Conservation (phyloP, 2,113 vertebrate genomes). For the Myotis lucifugus region DNA sequence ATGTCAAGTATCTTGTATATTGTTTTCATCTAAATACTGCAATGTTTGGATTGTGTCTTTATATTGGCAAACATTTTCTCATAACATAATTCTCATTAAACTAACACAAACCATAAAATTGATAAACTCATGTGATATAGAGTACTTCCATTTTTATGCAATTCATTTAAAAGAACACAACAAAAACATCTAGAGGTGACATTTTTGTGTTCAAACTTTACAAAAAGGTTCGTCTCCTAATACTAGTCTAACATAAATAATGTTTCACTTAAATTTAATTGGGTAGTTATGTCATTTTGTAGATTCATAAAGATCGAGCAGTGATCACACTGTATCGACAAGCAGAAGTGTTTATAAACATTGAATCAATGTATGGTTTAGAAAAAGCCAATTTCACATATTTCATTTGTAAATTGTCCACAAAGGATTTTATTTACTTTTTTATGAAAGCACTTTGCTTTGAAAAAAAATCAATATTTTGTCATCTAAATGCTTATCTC, state of each 20-base stretch:
- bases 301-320: slow-evolving; percentile 72
- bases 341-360: slow-evolving; percentile 76
- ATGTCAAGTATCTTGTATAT: background rate
- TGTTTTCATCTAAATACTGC: background rate
- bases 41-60: background rate
- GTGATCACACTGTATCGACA: slow-evolving; percentile 69
- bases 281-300: slow-evolving; percentile 31
- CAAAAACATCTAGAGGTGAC: background rate
- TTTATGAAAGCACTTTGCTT: slow-evolving; percentile 76
- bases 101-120: slow-evolving; percentile 38
- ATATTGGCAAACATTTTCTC: background rate
- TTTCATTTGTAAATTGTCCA: slow-evolving; percentile 78
- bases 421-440: slow-evolving; percentile 72
- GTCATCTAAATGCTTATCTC: slow-evolving; percentile 77
- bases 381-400: slow-evolving; percentile 72
- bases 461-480: slow-evolving; percentile 82
- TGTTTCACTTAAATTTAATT: slow-evolving; percentile 60
- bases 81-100: slow-evolving; percentile 26
- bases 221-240: background rate
- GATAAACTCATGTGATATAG: background rate
- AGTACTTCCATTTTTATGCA: slow-evolving; percentile 3
- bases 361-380: slow-evolving; percentile 74
- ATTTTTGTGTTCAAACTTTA: slow-evolving; percentile 17
- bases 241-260: slow-evolving; percentile 60
- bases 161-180: background rate